Percentiles rank a stretch among this genome's conserved stretches.
Evolutionary conservation across 1,140 invertebrate species (phyloP).

Genomic region (Dinoponera quadriceps): DNA sequence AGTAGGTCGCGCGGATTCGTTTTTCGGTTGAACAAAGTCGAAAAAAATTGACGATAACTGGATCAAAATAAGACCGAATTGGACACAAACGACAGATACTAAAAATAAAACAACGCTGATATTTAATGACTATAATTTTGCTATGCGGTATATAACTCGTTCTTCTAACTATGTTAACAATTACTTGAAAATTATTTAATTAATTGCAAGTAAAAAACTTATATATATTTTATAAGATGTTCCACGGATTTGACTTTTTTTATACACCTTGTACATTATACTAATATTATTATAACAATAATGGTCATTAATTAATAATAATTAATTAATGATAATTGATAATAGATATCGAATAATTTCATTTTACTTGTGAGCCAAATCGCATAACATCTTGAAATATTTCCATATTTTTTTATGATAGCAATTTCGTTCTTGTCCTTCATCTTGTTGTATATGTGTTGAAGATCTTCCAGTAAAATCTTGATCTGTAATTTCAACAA

Average conservation of each 20-base stretch:
- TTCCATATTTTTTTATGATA: background rate
- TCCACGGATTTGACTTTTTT: too few relatives aligned
- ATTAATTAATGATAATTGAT: too few relatives aligned
- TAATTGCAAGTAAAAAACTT: too few relatives aligned
- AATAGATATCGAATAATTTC: background rate
- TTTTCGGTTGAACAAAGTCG: background rate
- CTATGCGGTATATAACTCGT: too few relatives aligned
- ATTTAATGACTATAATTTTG: too few relatives aligned
- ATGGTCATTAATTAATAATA: too few relatives aligned
- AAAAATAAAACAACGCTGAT: too few relatives aligned
- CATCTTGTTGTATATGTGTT: background rate
- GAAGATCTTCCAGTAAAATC: background rate
- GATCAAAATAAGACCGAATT: background rate
- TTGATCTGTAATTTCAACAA: background rate
- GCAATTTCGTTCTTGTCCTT: background rate
- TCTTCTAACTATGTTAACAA: too few relatives aligned
- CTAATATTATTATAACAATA: too few relatives aligned
- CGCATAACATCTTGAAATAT: background rate
- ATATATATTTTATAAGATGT: too few relatives aligned
- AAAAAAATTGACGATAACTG: background rate
- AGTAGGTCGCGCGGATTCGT: background rate
- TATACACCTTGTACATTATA: too few relatives aligned
- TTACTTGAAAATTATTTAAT: too few relatives aligned
- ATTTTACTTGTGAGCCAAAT: background rate
- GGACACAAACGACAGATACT: background rate